Evolutionary conservation across 1,140 invertebrate genomes (phyloP).

Genomic region (Piezodorus guildinii): DNA sequence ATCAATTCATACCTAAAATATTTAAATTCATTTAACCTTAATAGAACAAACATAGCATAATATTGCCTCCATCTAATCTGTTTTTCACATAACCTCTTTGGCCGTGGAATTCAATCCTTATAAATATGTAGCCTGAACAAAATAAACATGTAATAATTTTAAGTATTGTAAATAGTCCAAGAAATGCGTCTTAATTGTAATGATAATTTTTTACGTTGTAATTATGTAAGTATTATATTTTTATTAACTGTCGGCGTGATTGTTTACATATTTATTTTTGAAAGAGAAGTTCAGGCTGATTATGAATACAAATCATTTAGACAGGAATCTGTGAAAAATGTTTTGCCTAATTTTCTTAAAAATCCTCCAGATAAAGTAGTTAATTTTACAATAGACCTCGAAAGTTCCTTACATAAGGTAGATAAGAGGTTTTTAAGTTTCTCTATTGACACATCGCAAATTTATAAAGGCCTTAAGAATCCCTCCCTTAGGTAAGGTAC

Average conservation of each 20-base stretch:
- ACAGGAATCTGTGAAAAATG: background rate
- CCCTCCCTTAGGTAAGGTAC: conserved; percentile 9
- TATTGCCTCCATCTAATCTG: too few species aligned
- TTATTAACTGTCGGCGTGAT: background rate
- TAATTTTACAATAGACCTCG: background rate
- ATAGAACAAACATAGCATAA: too few species aligned
- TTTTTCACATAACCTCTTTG: too few species aligned
- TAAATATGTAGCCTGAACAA: too few species aligned
- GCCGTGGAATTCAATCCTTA: too few species aligned
- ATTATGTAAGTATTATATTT: background rate
- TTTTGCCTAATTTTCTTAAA: conserved; percentile 3
- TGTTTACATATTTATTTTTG: conserved; percentile 1
- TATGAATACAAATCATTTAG: background rate
- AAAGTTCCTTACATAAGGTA: background rate
- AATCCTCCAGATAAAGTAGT: conserved; percentile 13
- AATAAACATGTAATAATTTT: too few species aligned
- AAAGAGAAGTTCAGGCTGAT: conserved; percentile 8
- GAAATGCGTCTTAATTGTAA: background rate
- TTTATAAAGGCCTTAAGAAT: conserved; percentile 9
- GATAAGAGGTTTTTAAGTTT: conserved; percentile 18
- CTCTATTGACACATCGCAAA: conserved; percentile 18
- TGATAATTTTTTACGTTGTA: background rate
- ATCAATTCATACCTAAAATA: too few species aligned
- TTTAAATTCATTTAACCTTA: too few species aligned
- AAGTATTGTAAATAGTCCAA: too few species aligned